Evolutionary conservation across 1,140 invertebrate genomes (phyloP).

Genomic region (Drosophila ercepeae): DNA sequence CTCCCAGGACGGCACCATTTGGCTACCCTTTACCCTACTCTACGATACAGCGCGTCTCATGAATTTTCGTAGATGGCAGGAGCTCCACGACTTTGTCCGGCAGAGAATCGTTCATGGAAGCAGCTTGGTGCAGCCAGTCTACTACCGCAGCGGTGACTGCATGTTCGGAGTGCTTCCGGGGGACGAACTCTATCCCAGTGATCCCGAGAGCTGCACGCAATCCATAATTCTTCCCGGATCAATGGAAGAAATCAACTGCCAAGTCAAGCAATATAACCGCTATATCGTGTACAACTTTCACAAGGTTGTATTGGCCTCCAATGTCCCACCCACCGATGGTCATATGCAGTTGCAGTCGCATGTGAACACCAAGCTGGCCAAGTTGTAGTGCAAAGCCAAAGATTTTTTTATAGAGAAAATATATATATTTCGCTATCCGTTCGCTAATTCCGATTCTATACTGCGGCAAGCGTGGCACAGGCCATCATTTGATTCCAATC

Average conservation of each 20-base stretch:
- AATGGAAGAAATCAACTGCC: constrained; percentile 37
- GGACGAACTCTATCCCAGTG: constrained; percentile 78
- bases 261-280: constrained; percentile 63
- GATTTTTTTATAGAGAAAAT: not conserved
- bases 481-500: constrained; percentile 9
- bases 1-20: constrained; percentile 87
- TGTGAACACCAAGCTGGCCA: constrained; percentile 38
- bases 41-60: constrained; percentile 82
- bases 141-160: constrained; percentile 75
- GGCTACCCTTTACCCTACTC: constrained; percentile 86
- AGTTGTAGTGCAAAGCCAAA: constrained; percentile 29
- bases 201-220: constrained; percentile 48
- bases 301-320: constrained; percentile 47
- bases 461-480: constrained; percentile 72
- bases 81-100: constrained; percentile 71
- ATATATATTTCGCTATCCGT: constrained; percentile 29
- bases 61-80: constrained; percentile 81
- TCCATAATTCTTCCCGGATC: constrained; percentile 30
- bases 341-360: constrained; percentile 43
- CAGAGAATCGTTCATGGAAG: constrained; percentile 71
- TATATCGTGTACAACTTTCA: constrained; percentile 64
- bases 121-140: constrained; percentile 84
- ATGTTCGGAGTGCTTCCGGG: constrained; percentile 80
- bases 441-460: constrained; percentile 54
- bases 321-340: constrained; percentile 54